Conservation (phyloP, 2,888 invertebrate species). For the Agapetus fuscipes region DNA sequence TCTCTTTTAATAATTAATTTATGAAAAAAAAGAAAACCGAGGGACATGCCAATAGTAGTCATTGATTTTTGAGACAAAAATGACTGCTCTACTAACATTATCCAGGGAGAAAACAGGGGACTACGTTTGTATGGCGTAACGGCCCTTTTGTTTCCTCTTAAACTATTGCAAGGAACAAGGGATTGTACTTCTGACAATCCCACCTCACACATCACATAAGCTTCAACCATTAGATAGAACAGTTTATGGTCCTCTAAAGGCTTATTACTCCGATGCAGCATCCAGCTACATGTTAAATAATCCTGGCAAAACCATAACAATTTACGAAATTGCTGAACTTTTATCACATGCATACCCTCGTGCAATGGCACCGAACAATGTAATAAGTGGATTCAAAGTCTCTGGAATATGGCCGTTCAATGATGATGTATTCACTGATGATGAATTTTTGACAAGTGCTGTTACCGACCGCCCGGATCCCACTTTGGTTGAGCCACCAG, state of each 20-base stretch:
- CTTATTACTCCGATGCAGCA: conserved; percentile 24
- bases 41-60: too few relatives aligned
- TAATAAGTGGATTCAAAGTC: conserved; percentile 25
- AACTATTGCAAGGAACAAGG: conserved; percentile 28
- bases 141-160: too few relatives aligned
- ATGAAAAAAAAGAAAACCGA: too few relatives aligned
- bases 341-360: conserved; percentile 24
- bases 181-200: conserved; percentile 29
- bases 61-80: too few relatives aligned
- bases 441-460: conserved; percentile 23
- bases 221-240: conserved; percentile 32
- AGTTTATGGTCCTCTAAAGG: conserved; percentile 30
- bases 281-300: conserved; percentile 28
- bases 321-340: conserved; percentile 28
- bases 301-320: conserved; percentile 29
- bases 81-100: too few relatives aligned
- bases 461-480: conserved; percentile 22
- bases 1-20: too few relatives aligned
- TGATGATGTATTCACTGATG: conserved; percentile 25
- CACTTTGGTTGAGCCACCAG: too few relatives aligned
- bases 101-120: too few relatives aligned
- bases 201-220: conserved; percentile 31
- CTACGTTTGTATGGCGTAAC: too few relatives aligned
- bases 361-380: conserved; percentile 28
- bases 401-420: conserved; percentile 27